phyloP scores from a whole-genome alignment of 1,140 invertebrate genomes.

The Listronotus bonariensis region DNA sequence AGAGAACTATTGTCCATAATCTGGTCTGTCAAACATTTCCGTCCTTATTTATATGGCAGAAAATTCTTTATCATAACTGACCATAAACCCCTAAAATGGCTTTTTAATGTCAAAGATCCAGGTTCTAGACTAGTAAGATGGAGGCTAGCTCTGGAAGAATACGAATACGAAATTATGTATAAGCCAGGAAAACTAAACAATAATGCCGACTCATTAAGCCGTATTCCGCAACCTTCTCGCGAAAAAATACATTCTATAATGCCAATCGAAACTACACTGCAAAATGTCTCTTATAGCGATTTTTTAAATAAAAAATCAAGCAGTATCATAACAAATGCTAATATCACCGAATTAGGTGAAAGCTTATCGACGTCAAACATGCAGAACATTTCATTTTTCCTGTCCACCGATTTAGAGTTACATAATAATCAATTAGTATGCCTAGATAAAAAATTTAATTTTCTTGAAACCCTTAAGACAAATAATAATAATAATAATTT shows the following conservation, averaged over 20 bases:
- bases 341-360: too few relatives aligned
- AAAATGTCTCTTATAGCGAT: too few relatives aligned
- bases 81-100: constrained; percentile 39
- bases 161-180: constrained; percentile 56
- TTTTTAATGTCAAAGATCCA: constrained; percentile 56
- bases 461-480: too few relatives aligned
- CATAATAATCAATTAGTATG: too few relatives aligned
- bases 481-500: too few relatives aligned
- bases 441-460: too few relatives aligned
- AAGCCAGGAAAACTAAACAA: constrained; percentile 52
- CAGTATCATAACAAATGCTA: neutral
- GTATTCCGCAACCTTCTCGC: neutral
- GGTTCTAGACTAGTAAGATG: constrained; percentile 56
- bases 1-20: constrained; percentile 44
- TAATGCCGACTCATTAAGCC: constrained; percentile 18
- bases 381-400: too few relatives aligned
- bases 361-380: too few relatives aligned
- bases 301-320: neutral
- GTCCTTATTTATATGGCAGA: constrained; percentile 40
- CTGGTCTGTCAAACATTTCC: too few relatives aligned
- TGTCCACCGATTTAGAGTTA: too few relatives aligned
- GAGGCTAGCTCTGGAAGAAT: constrained; percentile 53
- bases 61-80: constrained; percentile 41
- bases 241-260: constrained; percentile 1
- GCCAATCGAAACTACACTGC: too few relatives aligned